These are phyloP conservation scores for Zootermopsis nevadensis DNA, from an alignment of 2,888 invertebrate genomes.

Conservation along the genomic window DNA sequence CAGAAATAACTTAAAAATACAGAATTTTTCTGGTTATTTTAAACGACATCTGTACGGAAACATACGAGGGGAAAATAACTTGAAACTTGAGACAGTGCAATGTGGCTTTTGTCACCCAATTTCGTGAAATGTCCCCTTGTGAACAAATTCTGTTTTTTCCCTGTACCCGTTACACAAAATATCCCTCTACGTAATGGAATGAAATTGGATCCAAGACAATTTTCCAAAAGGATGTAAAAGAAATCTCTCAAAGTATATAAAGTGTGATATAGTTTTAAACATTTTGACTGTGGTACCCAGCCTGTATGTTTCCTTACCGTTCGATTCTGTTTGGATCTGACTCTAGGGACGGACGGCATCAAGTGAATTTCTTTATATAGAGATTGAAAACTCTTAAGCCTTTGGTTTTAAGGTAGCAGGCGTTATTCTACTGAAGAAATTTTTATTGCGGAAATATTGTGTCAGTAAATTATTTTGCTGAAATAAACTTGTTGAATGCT, in stretches of 20 bases:
- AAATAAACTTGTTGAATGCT: too few relatives aligned
- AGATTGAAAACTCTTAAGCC: slow-evolving; percentile 39
- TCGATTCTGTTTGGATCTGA: slow-evolving; percentile 42
- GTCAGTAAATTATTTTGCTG: neutral
- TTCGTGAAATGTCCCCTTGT: slow-evolving; percentile 7
- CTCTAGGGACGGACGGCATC: slow-evolving; percentile 37
- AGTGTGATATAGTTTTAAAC: slow-evolving; percentile 23
- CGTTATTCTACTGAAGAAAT: slow-evolving; percentile 1
- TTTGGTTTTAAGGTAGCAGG: neutral
- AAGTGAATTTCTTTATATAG: slow-evolving; percentile 38
- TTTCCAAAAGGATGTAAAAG: slow-evolving; percentile 11
- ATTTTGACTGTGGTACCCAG: neutral
- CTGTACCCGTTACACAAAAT: slow-evolving; percentile 13
- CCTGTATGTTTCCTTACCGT: neutral
- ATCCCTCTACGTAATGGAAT: slow-evolving; percentile 9
- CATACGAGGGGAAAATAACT: neutral
- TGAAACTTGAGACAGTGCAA: neutral
- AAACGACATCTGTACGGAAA: neutral
- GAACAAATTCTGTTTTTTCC: neutral
- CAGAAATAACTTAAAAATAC: too few relatives aligned
- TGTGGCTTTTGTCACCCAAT: neutral
- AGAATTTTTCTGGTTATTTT: too few relatives aligned
- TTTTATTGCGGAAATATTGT: neutral
- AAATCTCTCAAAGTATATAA: slow-evolving; percentile 12
- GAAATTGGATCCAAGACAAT: slow-evolving; percentile 19